Percentiles rank a stretch among this genome's conserved stretches.
Conservation (phyloP, 2,888 invertebrate species). For the Baronia brevicornis region DNA sequence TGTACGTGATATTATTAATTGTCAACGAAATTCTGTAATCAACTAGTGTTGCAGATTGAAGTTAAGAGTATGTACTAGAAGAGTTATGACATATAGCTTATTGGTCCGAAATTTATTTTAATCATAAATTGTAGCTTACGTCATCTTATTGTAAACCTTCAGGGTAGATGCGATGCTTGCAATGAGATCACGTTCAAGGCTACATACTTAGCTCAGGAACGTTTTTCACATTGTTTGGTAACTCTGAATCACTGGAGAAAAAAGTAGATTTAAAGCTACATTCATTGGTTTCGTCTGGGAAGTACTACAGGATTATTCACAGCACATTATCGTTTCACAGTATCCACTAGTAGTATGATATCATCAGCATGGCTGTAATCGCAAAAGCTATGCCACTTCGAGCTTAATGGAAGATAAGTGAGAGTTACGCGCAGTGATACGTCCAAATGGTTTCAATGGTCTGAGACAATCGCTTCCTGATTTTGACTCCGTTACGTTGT, state of each 20-base stretch:
- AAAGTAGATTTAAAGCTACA: constrained; percentile 18
- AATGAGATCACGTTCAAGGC: constrained; percentile 2
- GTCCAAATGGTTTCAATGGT: constrained; percentile 6
- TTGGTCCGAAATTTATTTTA: too few species aligned
- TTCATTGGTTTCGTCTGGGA: constrained; percentile 15
- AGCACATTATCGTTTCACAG: constrained; percentile 17
- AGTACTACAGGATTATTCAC: constrained; percentile 22
- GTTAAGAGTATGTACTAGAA: too few species aligned
- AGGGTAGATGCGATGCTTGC: constrained; percentile 5
- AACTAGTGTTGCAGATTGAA: too few species aligned
- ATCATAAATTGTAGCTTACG: too few species aligned
- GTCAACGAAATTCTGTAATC: too few species aligned
- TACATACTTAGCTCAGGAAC: constrained; percentile 9
- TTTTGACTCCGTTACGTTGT: too few species aligned
- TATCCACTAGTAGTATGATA: constrained; percentile 28
- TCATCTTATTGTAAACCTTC: constrained; percentile 13
- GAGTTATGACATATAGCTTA: too few species aligned
- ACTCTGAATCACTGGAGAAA: constrained; percentile 30
- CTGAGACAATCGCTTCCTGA: constrained; percentile 9
- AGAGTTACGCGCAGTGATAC: constrained; percentile 7
- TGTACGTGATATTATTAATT: too few species aligned
- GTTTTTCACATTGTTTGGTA: constrained; percentile 22
- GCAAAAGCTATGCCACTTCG: constrained; percentile 15
- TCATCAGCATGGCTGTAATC: constrained; percentile 46
- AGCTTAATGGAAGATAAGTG: constrained; percentile 13